Conservation (phyloP, 1,140 invertebrate genomes). For the Helicoverpa zea region DNA sequence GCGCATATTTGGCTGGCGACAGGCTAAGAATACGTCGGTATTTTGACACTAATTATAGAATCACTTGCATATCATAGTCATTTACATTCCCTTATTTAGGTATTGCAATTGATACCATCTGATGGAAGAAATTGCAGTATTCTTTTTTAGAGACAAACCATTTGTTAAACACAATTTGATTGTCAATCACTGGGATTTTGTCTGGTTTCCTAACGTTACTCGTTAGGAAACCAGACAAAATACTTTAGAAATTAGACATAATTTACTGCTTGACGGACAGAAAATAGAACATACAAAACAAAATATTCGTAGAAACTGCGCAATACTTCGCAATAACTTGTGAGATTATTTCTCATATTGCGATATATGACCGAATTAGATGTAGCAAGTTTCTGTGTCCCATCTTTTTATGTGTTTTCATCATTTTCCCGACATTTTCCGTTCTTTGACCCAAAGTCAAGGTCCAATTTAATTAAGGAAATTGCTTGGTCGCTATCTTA, state of each 20-base stretch:
- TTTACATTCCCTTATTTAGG: constrained; percentile 3
- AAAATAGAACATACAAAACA: not conserved
- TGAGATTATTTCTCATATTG: not conserved
- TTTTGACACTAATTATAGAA: constrained; percentile 32
- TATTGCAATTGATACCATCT: not conserved
- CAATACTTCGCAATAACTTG: constrained; percentile 21
- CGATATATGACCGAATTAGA: not conserved
- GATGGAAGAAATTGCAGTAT: not conserved
- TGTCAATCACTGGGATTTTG: too few species aligned
- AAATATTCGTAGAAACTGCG: not conserved
- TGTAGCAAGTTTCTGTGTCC: not conserved
- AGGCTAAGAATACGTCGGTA: constrained; percentile 21
- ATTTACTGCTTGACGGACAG: not conserved
- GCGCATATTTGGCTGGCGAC: constrained; percentile 25
- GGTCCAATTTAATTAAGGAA: not conserved
- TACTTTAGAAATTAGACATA: not conserved
- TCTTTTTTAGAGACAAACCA: too few species aligned
- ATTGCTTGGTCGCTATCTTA: not conserved
- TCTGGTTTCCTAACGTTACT: too few species aligned
- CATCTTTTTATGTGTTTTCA: constrained; percentile 22
- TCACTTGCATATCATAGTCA: constrained; percentile 35
- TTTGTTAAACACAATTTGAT: not conserved
- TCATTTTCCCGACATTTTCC: constrained; percentile 1
- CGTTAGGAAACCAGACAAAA: not conserved
- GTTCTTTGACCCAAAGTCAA: not conserved